A percentile compares a stretch with the other conserved stretches of the same genome.
phyloP scores from a whole-genome alignment of 1,140 invertebrate species.

The Ooceraea biroi region DNA sequence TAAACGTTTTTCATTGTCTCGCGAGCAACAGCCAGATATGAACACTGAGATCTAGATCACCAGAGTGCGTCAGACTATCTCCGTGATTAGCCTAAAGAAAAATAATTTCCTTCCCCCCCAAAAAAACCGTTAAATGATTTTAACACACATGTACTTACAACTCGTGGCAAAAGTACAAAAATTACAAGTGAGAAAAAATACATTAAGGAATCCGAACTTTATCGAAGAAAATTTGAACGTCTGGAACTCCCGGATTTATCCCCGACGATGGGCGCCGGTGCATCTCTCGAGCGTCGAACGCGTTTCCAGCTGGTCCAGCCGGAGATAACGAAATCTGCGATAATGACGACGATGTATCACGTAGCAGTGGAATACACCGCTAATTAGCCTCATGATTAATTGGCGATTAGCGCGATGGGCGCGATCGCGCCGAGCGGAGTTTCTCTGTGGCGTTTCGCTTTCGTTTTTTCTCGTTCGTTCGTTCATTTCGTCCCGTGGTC shows the following conservation, averaged over 20 bases:
- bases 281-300: constrained; percentile 16
- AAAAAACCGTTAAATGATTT: too few species aligned
- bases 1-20: neutral
- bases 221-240: too few species aligned
- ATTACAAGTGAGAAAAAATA: too few species aligned
- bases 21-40: too few species aligned
- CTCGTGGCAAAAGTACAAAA: too few species aligned
- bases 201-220: too few species aligned
- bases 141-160: too few species aligned
- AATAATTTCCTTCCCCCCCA: too few species aligned
- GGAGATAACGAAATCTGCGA: neutral
- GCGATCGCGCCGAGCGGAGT: constrained; percentile 53
- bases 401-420: constrained; percentile 29
- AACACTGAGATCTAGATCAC: too few species aligned
- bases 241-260: neutral
- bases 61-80: too few species aligned
- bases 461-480: constrained; percentile 11
- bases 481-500: constrained; percentile 5
- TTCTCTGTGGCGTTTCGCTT: constrained; percentile 20
- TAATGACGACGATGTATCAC: neutral
- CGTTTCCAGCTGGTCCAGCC: neutral
- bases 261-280: neutral
- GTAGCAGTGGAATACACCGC: neutral
- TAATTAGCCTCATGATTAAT: constrained; percentile 35
- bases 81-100: too few species aligned